These are phyloP conservation scores for Pseudomyrmex flavicornis DNA, from an alignment of 1,140 invertebrate genomes.

Conservation along the genomic window DNA sequence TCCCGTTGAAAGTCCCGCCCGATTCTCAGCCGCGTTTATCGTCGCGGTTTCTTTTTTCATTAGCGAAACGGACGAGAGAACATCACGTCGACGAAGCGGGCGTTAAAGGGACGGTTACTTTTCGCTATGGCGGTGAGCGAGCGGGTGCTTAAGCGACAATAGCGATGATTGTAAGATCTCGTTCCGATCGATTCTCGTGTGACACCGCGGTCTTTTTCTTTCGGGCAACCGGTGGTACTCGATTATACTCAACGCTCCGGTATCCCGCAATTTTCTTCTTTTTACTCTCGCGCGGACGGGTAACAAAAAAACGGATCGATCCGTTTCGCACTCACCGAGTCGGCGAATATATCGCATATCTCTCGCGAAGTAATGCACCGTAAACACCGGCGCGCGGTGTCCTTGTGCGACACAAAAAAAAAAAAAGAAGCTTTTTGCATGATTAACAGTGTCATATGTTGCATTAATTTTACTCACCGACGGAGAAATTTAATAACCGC, in stretches of 20 bases:
- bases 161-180: conserved; percentile 32
- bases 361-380: conserved; percentile 29
- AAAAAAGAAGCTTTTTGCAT: neutral
- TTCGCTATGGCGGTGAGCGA: neutral
- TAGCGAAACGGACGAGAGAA: conserved; percentile 7
- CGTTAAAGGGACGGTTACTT: conserved; percentile 15
- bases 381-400: conserved; percentile 25
- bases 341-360: conserved; percentile 8
- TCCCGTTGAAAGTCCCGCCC: neutral
- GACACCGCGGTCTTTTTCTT: neutral
- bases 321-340: conserved; percentile 33
- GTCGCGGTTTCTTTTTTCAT: conserved; percentile 19
- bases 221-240: conserved; percentile 38
- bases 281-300: conserved; percentile 10
- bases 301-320: conserved; percentile 42
- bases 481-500: conserved; percentile 23
- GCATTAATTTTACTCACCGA: conserved; percentile 23
- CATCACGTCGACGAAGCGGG: conserved; percentile 4
- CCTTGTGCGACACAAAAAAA: conserved; percentile 22
- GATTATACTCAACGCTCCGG: conserved; percentile 44
- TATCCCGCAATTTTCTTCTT: conserved; percentile 21
- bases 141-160: neutral
- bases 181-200: conserved; percentile 45
- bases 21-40: conserved; percentile 8
- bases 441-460: conserved; percentile 26